Conservation (phyloP, 2,888 invertebrate species). For the Euclidia mi region DNA sequence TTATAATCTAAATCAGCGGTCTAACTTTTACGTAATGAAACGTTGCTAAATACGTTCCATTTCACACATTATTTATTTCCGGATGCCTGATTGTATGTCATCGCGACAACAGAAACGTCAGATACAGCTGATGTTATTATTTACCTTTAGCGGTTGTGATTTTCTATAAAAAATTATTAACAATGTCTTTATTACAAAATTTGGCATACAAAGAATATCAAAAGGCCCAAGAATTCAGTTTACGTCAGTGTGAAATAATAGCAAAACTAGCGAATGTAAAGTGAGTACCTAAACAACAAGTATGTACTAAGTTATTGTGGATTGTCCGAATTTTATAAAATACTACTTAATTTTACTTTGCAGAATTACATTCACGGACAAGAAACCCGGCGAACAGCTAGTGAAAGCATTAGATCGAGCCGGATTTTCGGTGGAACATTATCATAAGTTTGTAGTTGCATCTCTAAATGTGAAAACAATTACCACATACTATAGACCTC, state of each 20-base stretch:
- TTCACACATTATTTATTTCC: no score
- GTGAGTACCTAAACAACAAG: constrained; percentile 69
- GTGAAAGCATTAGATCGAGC: constrained; percentile 74
- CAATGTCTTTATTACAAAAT: constrained; percentile 78
- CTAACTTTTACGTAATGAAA: not conserved
- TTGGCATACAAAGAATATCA: constrained; percentile 77
- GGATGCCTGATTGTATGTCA: no score
- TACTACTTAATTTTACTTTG: constrained; percentile 39
- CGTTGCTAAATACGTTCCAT: no score
- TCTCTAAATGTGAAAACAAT: constrained; percentile 61
- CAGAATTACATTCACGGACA: constrained; percentile 69
- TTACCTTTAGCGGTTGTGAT: not conserved
- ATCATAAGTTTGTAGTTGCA: constrained; percentile 61
- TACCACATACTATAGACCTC: constrained; percentile 74
- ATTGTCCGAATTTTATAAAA: not conserved
- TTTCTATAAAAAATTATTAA: no score
- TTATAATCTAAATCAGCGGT: not conserved
- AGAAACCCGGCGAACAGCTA: constrained; percentile 77
- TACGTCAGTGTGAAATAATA: constrained; percentile 77
- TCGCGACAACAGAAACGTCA: constrained; percentile 3
- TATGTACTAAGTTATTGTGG: not conserved
- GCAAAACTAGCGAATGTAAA: constrained; percentile 74
- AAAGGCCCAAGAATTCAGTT: constrained; percentile 65
- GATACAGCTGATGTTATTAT: constrained; percentile 10
- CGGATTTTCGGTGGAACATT: constrained; percentile 71